Evolutionary conservation across 2,888 invertebrate species (phyloP), one percentile per base, ranked within the genome.

Genomic region (Chymomyza amoena): DNA sequence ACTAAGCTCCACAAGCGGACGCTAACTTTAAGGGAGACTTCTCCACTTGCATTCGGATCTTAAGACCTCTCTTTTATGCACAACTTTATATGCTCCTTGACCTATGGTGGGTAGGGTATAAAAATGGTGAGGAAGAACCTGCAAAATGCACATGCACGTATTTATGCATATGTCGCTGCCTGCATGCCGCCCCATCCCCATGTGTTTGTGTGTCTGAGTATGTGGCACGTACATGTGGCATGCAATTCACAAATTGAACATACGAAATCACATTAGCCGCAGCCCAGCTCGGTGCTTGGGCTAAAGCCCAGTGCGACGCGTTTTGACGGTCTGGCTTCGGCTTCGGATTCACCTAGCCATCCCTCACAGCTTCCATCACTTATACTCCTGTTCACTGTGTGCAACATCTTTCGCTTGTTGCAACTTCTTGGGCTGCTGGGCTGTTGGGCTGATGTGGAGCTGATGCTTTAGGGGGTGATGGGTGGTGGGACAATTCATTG

Each of bases 161-260:
- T 74, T 84, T 84, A 82, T 87, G 83, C 87, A 87, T 87, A 87
- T 85, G 83, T 72, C 73, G 65, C 60, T 68, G 64, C 45, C 64
- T 70, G 68, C 68, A 18, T 45, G 39, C 65, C 66, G 54, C 36
- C 13, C 39, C 25, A 57, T 60, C 36, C 13, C 39, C 25, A 57
- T 60, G 45, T 61, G 52, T 54, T 20, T 64, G 61, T 62, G 64
- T 51, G 65, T 63, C 63, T 70, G 75, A 61, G 74, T 73, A 9
- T 59, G 71, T 20, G 20, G 56, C 20, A 20, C 20, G 28, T 25
- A 57, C 20, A 57, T 57, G 20, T n/a, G 28, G 67, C 67, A 76
- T 69, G 72, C 87, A 87, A 85, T 83, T 87, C 87, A 87, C 83
- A 83, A 83, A 83, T 83, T 87, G 83, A 83, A 87, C 83, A 77